Evolutionary conservation across 2,888 invertebrate genomes (phyloP).

Genomic region (Leptarthrus brevirostris): DNA sequence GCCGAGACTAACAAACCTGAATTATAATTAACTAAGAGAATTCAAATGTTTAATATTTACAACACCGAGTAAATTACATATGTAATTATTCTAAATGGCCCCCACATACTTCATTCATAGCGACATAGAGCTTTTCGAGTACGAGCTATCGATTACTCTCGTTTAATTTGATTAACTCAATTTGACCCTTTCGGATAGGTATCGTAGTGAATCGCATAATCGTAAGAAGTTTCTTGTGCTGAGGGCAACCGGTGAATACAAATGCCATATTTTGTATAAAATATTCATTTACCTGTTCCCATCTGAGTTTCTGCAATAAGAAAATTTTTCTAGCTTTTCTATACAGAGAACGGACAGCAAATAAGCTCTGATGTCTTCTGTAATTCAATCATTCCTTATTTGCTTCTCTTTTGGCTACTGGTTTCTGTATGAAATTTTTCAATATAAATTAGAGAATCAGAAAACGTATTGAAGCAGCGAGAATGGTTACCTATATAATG

Average conservation of each 20-base stretch:
- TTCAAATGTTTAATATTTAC: too few relatives aligned
- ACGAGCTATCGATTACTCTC: slow-evolving; percentile 21
- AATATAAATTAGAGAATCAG: slow-evolving; percentile 18
- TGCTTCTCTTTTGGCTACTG: slow-evolving; percentile 5
- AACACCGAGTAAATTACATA: too few relatives aligned
- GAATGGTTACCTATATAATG: neutral
- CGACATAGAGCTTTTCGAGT: too few relatives aligned
- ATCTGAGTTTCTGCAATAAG: neutral
- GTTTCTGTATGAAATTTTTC: neutral
- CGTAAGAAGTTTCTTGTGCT: neutral
- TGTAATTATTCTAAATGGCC: too few relatives aligned
- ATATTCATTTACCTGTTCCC: slow-evolving; percentile 50
- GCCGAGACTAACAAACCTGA: too few relatives aligned
- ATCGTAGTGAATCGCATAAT: neutral
- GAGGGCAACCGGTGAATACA: slow-evolving; percentile 46
- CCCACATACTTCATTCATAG: too few relatives aligned
- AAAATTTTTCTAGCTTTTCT: neutral
- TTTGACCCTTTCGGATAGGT: slow-evolving; percentile 5
- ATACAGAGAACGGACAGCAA: slow-evolving; percentile 1
- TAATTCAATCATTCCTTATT: slow-evolving; percentile 34
- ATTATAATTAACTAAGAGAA: too few relatives aligned
- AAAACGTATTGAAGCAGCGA: neutral
- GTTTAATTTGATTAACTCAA: slow-evolving; percentile 47
- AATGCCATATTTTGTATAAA: slow-evolving; percentile 51
- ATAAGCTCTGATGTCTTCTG: slow-evolving; percentile 17